phyloP scores from a whole-genome alignment of 2,888 invertebrate genomes.

The Dryadula phaetusa region DNA sequence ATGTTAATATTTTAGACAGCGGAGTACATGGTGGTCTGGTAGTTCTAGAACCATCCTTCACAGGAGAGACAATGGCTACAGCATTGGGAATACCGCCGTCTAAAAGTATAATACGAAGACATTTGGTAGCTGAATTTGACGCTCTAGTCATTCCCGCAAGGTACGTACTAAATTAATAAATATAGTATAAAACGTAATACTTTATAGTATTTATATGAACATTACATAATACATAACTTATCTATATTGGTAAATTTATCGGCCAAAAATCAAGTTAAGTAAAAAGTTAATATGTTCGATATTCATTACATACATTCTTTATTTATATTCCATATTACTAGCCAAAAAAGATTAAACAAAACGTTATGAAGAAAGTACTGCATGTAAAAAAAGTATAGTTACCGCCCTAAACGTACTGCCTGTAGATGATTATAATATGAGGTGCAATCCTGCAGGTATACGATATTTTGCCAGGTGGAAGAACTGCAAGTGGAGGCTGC shows the following conservation, averaged over 20 bases:
- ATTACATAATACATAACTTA: conserved; percentile 25
- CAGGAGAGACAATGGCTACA: conserved; percentile 97
- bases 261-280: conserved; percentile 12
- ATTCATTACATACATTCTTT: conserved; percentile 25
- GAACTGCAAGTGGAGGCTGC: conserved; percentile 91
- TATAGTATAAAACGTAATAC: conserved; percentile 6
- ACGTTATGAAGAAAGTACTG: conserved; percentile 56
- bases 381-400: conserved; percentile 63
- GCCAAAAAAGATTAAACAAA: conserved; percentile 28
- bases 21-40: conserved; percentile 98
- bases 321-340: conserved; percentile 27
- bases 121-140: conserved; percentile 95
- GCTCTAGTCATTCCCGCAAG: conserved; percentile 96
- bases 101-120: conserved; percentile 96
- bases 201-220: conserved; percentile 22
- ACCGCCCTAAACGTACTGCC: conserved; percentile 68
- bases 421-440: conserved; percentile 83
- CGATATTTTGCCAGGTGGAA: conserved; percentile 94
- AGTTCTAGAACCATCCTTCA: conserved; percentile 96
- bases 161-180: conserved; percentile 73
- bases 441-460: conserved; percentile 88
- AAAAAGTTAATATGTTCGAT: conserved; percentile 37
- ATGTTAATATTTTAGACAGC: conserved; percentile 86
- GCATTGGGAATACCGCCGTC: conserved; percentile 96
- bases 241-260: conserved; percentile 25